These are phyloP conservation scores for Camponotus fellah DNA, from an alignment of 2,888 invertebrate genomes.

Conservation along the genomic window DNA sequence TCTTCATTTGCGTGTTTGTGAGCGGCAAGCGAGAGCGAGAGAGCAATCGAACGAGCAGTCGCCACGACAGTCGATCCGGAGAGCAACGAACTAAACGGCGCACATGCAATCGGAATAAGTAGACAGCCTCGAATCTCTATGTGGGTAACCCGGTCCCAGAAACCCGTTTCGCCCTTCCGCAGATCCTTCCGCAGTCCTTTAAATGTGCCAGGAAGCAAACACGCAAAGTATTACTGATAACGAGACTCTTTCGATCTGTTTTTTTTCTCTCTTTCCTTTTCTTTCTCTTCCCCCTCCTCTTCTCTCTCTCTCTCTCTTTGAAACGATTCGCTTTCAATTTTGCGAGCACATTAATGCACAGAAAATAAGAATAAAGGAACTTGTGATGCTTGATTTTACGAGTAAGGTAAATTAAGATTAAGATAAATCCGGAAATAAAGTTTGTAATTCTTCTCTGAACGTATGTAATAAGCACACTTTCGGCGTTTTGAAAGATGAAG, in stretches of 20 bases:
- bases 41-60: constrained; percentile 45
- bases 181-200: constrained; percentile 64
- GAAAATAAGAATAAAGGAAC: background rate
- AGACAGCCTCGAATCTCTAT: constrained; percentile 78
- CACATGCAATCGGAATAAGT: constrained; percentile 76
- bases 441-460: background rate
- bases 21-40: constrained; percentile 55
- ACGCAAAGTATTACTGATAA: constrained; percentile 13
- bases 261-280: background rate
- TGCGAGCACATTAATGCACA: background rate
- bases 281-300: background rate
- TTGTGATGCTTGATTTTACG: background rate
- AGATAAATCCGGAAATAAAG: constrained; percentile 5
- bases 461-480: background rate
- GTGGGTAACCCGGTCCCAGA: constrained; percentile 84
- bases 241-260: background rate
- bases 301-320: background rate
- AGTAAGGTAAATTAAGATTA: constrained; percentile 10
- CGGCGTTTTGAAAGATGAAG: constrained; percentile 40
- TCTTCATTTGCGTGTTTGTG: constrained; percentile 77
- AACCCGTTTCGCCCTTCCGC: constrained; percentile 82
- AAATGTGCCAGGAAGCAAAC: constrained; percentile 56
- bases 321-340: background rate
- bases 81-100: constrained; percentile 45
- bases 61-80: constrained; percentile 22